Conservation (phyloP, 2,888 invertebrate genomes). For the Aromia moschata region DNA sequence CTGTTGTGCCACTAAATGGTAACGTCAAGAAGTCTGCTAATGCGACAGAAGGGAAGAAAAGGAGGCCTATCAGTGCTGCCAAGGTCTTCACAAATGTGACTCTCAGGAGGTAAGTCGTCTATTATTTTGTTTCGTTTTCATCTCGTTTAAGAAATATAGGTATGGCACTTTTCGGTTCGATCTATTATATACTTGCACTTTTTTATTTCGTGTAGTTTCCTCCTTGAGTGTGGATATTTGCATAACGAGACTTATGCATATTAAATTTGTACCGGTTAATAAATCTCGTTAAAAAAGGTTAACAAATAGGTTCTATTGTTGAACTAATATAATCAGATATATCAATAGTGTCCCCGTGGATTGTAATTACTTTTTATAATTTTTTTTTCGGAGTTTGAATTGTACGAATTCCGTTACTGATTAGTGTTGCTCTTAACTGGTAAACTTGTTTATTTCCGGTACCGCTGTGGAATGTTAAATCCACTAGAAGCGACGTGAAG, state of each 20-base stretch:
- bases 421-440: neutral
- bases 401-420: neutral
- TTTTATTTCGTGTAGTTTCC: too few species aligned
- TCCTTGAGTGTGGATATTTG: too few species aligned
- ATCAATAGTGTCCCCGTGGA: neutral
- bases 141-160: neutral
- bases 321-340: neutral
- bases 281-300: neutral
- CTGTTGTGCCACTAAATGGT: constrained; percentile 25
- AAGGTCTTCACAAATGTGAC: constrained; percentile 24
- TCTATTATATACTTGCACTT: too few species aligned
- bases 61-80: constrained; percentile 22
- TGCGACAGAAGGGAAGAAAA: constrained; percentile 25
- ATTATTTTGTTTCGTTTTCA: constrained; percentile 6
- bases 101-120: constrained; percentile 30
- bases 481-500: too few species aligned
- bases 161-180: constrained; percentile 18
- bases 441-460: neutral
- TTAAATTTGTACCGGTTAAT: constrained; percentile 18
- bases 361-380: neutral
- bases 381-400: neutral
- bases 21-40: constrained; percentile 23
- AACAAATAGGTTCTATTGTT: neutral
- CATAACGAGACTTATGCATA: too few species aligned
- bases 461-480: too few species aligned